phyloP scores from a whole-genome alignment of 2,797 vertebrate genomes.

The Mallotus villosus region DNA sequence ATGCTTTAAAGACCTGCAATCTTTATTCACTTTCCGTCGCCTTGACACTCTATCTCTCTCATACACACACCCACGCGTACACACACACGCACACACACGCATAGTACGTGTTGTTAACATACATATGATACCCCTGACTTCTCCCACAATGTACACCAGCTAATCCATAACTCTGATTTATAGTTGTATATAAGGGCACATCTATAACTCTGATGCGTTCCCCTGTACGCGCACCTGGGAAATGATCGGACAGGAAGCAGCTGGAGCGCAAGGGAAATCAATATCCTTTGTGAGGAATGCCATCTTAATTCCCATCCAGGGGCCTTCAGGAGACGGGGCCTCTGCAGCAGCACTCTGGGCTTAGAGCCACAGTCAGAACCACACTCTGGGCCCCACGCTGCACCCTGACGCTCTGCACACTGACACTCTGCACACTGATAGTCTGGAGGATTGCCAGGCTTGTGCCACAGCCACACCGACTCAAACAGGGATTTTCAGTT shows the following conservation, averaged over 20 bases:
- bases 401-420: too few relatives aligned
- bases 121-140: not conserved
- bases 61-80: not conserved
- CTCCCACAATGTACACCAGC: not conserved
- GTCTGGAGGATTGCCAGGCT: not conserved
- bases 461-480: not conserved
- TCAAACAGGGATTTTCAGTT: not conserved
- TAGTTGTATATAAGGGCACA: not conserved
- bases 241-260: not conserved
- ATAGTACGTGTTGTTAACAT: conserved; percentile 16
- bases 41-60: not conserved
- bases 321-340: not conserved
- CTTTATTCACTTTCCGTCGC: not conserved
- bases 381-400: too few relatives aligned
- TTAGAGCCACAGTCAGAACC: too few relatives aligned
- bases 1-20: too few relatives aligned
- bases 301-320: not conserved
- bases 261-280: not conserved
- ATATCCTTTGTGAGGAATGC: conserved; percentile 3
- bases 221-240: not conserved
- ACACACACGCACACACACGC: conserved; percentile 2
- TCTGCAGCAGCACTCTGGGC: not conserved
- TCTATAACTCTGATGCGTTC: not conserved
- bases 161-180: conserved; percentile 1
- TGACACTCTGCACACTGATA: not conserved